Evolutionary conservation across 2,888 invertebrate genomes (phyloP), one percentile per base, ranked within the genome.

Genomic region (Opisthograptis luteolata): DNA sequence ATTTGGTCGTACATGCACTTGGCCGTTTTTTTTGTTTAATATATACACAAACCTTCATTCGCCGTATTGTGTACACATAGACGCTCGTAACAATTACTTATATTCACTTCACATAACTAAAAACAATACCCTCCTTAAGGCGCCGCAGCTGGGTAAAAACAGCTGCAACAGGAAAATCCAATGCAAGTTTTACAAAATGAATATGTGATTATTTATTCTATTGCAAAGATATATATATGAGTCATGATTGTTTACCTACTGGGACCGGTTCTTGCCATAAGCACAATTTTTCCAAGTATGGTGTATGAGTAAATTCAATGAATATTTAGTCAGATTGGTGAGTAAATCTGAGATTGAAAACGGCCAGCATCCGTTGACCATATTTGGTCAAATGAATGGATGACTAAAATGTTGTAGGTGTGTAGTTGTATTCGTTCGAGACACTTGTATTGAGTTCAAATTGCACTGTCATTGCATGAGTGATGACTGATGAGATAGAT

Each of bases 261-360:
- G 45, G 61, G 66, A 78, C 78, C 71, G 73, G 79, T 84, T 83
- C 76, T 71, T 58, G 69, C 68, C 60, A 76, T 73, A 71, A 79
- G 76, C 77, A 78, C 67, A 74, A 64, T 71, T 73, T 79, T 83
- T 80, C 80, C 73, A 62, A 75, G 79, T 79, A 84, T 68, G 74
- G 71, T n/a, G n/a, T 58, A 77, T 81, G 78, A 76, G 76, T 78
- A 72, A 45, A 40, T 44, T 51, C 50, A 72, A 66, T 73, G 73
- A 70, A 71, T 74, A 73, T 70, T 68, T 65, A 69, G 57, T 58
- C 56, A 57, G 44, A 41, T 63, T 62, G 61, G 68, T 74, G 71
- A 76, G 72, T 75, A 71, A 74, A 76, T 39, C 43, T 43, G 60
- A 65, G 65, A 61, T 58, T 62, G 37, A 63, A 62, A 27, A 62